Base-by-base conservation (phyloP, 2,888 invertebrate genomes). In the Mythimna ferrago region DNA sequence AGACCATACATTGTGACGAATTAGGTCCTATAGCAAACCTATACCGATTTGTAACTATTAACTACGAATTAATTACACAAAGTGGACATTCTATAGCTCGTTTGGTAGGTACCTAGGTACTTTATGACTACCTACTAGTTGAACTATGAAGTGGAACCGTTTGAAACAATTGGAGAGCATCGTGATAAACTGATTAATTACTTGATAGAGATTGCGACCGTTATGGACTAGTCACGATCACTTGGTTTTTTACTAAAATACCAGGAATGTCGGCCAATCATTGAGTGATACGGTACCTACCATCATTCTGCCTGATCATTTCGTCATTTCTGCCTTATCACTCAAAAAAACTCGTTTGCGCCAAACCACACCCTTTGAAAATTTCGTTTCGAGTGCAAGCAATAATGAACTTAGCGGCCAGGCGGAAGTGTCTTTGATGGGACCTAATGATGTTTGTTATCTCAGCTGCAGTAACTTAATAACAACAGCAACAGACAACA, bases 101-200 rank as follows among this genome's bases (percentile, higher is more conserved):
- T 14, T 48, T 14, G 16, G 0, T 14, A 14, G 14, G 16, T 19
- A 32, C 32, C 32, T 32, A 26, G 26, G 26, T 26, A 16, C 48
- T 48, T 48, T 48, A 48, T 19, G 16, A 19, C 48, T 16, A 48
- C 44, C 14, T 6, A 69, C 6, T 53, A 48, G 16, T 41, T 26
- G 11, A 48, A n/a, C 48, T n/a, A 26, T 53, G 38, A 14, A n/a
- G 66, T 67, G 58, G 14, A 66, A 1, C 32, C n/a, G 32, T 66
- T 72, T 63, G 64, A 58, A 44, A n/a, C 73, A 82, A 76, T 82
- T 76, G 38, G 66, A 71, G 57, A 71, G 66, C 66, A 69, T 82
- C 66, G 60, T 75, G 79, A 72, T 73, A 73, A 73, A 82, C 67
- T 66, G 53, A 56, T 35, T 68, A 76, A 79, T 82, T 78, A 78